Evolutionary conservation across 2,888 invertebrate species (phyloP).

Genomic region (Brenthis hecate): DNA sequence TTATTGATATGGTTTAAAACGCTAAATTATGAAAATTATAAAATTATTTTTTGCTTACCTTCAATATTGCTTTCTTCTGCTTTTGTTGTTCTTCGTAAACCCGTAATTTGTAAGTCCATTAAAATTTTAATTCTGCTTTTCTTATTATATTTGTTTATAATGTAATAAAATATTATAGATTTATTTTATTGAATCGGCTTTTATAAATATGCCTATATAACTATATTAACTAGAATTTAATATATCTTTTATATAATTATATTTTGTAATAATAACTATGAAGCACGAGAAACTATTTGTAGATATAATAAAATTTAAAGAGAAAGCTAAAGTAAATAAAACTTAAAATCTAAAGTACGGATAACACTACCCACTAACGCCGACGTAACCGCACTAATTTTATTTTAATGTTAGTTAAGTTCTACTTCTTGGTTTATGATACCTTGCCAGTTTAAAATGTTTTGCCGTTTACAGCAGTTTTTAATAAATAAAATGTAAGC

Average conservation of each 20-base stretch:
- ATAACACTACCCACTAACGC: slow-evolving; percentile 16
- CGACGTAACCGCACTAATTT: slow-evolving; percentile 23
- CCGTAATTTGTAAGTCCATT: not conserved
- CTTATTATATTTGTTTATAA: not conserved
- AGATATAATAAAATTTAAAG: slow-evolving; percentile 1
- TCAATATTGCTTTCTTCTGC: not conserved
- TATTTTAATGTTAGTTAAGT: slow-evolving; percentile 10
- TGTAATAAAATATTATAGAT: too few species aligned
- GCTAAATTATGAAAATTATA: too few species aligned
- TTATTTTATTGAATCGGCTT: too few species aligned
- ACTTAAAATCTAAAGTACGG: slow-evolving; percentile 18
- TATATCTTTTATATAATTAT: not conserved
- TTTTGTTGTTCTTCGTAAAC: not conserved
- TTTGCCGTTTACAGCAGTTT: not conserved
- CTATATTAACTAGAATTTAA: too few species aligned
- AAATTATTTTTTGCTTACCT: slow-evolving; percentile 6
- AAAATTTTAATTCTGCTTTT: not conserved
- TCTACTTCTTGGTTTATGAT: slow-evolving; percentile 7
- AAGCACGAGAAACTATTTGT: slow-evolving; percentile 1
- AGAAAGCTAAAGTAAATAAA: slow-evolving; percentile 4
- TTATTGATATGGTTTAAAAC: not conserved
- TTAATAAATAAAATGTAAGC: not conserved
- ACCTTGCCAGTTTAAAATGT: slow-evolving; percentile 14
- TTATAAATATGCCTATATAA: too few species aligned
- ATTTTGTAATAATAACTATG: not conserved